Base-by-base conservation (phyloP, 2,797 vertebrate species). In the Paguma larvata region DNA sequence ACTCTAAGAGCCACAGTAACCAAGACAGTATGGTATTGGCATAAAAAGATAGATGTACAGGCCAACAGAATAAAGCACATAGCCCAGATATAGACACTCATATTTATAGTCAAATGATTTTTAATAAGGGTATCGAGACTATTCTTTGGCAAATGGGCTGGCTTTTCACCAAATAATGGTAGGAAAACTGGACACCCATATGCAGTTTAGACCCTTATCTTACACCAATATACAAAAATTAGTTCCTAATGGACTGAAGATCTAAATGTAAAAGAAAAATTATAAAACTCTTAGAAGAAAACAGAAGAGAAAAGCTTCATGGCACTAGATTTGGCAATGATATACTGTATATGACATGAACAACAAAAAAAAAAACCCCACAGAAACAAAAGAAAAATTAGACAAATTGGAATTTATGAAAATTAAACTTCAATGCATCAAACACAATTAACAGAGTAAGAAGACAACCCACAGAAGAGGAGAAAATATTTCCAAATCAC, bases 261-360 rank as follows among this genome's bases (percentile, higher is more conserved):
- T 12, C 70, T 73, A 73, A 87, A 44, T 15, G 19, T 56, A 87
- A 84, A 16, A 73, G 38, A 38, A 87, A 75, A 65, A 85, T 51
- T 51, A 65, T 65, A 92, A 41, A 91, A 41, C 56, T 85, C 59
- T 85, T 62, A 65, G 70, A 63, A 85, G 53, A 92, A 83, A 73
- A 63, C 3, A 51, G 53, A 75, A 92, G 51, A 75, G 18, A 75
- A 92, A 65, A 75, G 18, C 14, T 75, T 85, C 44, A 65, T 41
- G 90, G 75, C 32, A 85, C 34, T 65, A 34, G 44, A 85, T 65
- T 53, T 77, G 70, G 56, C n/a, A 77, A 65, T n/a, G n/a, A 92
- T 75, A 85, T 92, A 65, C 53, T 25, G 18, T 6, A 63, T 51
- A n/a, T 77, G n/a, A 85, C 38, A 92, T 53, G 51, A 51, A 51